phyloP scores from a whole-genome alignment of 1,140 invertebrate genomes.

The Kradibia gibbosae region DNA sequence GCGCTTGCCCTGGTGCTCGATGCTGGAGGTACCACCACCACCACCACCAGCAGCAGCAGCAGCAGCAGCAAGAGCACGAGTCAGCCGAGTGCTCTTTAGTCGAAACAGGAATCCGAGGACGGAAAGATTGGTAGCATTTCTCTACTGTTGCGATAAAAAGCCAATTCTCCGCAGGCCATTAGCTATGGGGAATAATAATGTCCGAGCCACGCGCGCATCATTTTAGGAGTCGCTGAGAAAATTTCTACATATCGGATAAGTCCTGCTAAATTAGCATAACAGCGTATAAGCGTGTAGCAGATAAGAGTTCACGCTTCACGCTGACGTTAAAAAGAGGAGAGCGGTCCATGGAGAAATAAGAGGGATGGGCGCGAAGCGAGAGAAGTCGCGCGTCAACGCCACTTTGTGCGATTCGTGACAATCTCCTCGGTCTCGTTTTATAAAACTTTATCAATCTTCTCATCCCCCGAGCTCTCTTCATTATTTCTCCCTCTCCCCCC shows the following conservation, averaged over 20 bases:
- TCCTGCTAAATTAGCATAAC: background rate
- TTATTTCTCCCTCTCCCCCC: background rate
- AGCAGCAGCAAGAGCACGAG: too few relatives aligned
- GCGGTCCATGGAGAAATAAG: background rate
- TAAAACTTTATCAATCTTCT: slow-evolving; percentile 34
- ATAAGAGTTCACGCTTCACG: slow-evolving; percentile 16
- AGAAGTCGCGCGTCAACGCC: slow-evolving; percentile 35
- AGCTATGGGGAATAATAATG: background rate
- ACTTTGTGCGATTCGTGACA: slow-evolving; percentile 23
- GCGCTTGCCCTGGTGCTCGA: too few relatives aligned
- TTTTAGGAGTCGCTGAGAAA: background rate
- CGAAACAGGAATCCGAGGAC: too few relatives aligned
- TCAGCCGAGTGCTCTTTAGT: too few relatives aligned
- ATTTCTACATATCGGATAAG: slow-evolving; percentile 10
- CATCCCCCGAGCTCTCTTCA: background rate
- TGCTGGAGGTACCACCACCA: too few relatives aligned
- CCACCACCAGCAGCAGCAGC: too few relatives aligned
- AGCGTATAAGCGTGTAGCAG: slow-evolving; percentile 9
- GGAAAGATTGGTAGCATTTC: too few relatives aligned
- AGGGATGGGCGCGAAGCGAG: background rate
- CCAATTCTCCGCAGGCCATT: too few relatives aligned
- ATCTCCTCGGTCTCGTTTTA: slow-evolving; percentile 32
- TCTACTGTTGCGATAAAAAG: too few relatives aligned
- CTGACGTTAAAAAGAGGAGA: slow-evolving; percentile 27
- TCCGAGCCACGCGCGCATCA: background rate